Evolutionary conservation across 2,888 invertebrate genomes (phyloP), one percentile per base, ranked within the genome.

Genomic region (Venusia cambrica): DNA sequence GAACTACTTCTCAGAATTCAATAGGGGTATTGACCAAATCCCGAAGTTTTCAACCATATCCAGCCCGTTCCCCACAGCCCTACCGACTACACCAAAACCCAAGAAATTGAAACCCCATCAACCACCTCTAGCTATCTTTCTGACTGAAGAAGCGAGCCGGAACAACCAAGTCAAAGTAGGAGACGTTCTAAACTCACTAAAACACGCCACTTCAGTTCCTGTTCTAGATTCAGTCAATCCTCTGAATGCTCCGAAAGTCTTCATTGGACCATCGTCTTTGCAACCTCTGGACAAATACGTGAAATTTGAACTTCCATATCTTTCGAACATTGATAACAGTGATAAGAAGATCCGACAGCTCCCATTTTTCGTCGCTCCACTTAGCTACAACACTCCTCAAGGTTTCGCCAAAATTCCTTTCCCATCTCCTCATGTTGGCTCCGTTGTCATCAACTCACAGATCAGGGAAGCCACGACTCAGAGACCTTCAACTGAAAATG

Each of bases 341-440:
- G 92, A 93, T 54, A 89, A 91, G 34, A 93, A 93, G 71, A 88
- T 94, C 1, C 91, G 91, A 31, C 92, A 93, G 48, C 69, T 94
- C 1, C 94, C 95, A 0, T 95, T 95, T 73, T 96, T 95, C 55
- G 95, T 96, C 3, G 95, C 95, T 0, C 95, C 95, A 0, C 72
- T 95, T 10, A 95, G 94, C 58, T 96, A 95, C 58, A 92, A 92
- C 50, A 92, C 95, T n/a, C 95, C 95, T 0, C 88, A 90, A 25
- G 95, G 95, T 2, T 95, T 94, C 62, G 93, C 94, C 0, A 96
- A 95, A 75, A 95, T 96, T 45, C 92, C 94, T 0, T 90, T 96
- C 64, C 95, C 95, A 0, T 92, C 94, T 5, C 95, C 95, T 0
- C 95, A 96, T 56, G 94, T 96, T 0, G 95, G 95, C 1, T 95